A percentile compares a stretch with the other conserved stretches of the same genome.
Conservation (phyloP, 2,797 vertebrate genomes). For the Sandelia bainsii region DNA sequence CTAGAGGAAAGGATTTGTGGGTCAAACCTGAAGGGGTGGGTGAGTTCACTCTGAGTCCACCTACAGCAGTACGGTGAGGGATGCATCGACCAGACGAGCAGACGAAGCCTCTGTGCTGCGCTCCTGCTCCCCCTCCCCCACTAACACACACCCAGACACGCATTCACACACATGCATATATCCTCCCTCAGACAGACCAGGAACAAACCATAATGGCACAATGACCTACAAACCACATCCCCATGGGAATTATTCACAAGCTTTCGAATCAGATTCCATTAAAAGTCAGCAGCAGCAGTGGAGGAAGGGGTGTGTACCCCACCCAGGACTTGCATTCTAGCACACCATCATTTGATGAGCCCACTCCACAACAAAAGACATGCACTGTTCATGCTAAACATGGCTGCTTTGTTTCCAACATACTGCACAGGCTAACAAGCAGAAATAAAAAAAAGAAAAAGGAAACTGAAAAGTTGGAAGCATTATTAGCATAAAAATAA, state of each 20-base stretch:
- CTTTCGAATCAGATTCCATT: slow-evolving; percentile 77
- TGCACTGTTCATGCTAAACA: slow-evolving; percentile 17
- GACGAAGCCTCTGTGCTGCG: slow-evolving; percentile 19
- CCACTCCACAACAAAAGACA: slow-evolving; percentile 56
- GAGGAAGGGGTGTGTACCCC: neutral
- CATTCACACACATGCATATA: slow-evolving; percentile 27
- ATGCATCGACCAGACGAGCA: slow-evolving; percentile 51
- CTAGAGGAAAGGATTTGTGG: slow-evolving; percentile 71
- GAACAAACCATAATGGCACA: slow-evolving; percentile 73
- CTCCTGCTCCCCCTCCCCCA: slow-evolving; percentile 45
- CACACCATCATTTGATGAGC: slow-evolving; percentile 56
- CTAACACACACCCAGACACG: slow-evolving; percentile 27
- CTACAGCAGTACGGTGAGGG: slow-evolving; percentile 26
- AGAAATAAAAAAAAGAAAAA: slow-evolving; percentile 1
- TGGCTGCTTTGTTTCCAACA: slow-evolving; percentile 28
- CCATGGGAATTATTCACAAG: slow-evolving; percentile 77
- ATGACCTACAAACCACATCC: slow-evolving; percentile 83
- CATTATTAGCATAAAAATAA: slow-evolving; percentile 1
- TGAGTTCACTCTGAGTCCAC: slow-evolving; percentile 47
- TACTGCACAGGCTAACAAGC: slow-evolving; percentile 15
- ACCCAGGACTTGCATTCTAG: slow-evolving; percentile 23
- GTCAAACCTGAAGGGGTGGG: slow-evolving; percentile 53
- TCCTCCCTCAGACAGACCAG: slow-evolving; percentile 67
- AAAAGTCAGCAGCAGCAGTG: slow-evolving; percentile 63
- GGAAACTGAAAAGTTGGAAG: neutral